Conservation (phyloP, 2,888 invertebrate species). For the Lepidocyrtinus sp. region DNA sequence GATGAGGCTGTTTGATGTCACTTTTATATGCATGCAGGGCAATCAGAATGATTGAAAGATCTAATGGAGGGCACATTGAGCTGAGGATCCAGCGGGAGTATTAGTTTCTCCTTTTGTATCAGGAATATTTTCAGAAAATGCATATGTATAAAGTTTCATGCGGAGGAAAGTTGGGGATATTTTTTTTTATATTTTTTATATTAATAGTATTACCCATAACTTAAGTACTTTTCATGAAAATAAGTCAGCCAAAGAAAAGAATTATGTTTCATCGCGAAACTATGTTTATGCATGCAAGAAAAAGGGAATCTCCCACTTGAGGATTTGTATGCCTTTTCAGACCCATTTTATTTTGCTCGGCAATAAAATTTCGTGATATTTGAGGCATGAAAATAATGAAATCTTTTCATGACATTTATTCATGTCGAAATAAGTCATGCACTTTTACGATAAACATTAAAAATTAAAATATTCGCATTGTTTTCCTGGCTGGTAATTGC, state of each 20-base stretch:
- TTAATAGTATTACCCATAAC: background rate
- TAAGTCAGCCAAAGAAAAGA: background rate
- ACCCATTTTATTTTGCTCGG: slow-evolving; percentile 31
- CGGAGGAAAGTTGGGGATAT: slow-evolving; percentile 37
- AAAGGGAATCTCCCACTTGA: background rate
- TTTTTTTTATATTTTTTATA: slow-evolving; percentile 13
- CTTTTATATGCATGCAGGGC: slow-evolving; percentile 22
- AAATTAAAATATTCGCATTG: no score
- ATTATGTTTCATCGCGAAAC: background rate
- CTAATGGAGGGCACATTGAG: slow-evolving; percentile 22
- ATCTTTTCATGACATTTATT: slow-evolving; percentile 11
- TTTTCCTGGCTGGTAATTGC: slow-evolving; percentile 14
- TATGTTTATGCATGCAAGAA: background rate
- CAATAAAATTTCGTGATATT: slow-evolving; percentile 52
- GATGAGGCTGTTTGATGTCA: slow-evolving; percentile 37
- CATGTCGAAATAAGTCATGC: slow-evolving; percentile 1
- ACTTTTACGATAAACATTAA: no score
- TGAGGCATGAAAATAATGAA: slow-evolving; percentile 38
- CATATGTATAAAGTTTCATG: slow-evolving; percentile 31
- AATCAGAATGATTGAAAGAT: slow-evolving; percentile 42
- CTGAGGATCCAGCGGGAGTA: slow-evolving; percentile 53
- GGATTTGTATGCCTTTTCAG: slow-evolving; percentile 25
- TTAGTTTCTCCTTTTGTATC: slow-evolving; percentile 23
- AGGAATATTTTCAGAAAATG: background rate
- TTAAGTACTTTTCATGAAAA: background rate